A percentile compares a stretch with the other conserved stretches of the same genome.
Conservation (phyloP, 2,113 vertebrate genomes). For the Mustela lutreola region DNA sequence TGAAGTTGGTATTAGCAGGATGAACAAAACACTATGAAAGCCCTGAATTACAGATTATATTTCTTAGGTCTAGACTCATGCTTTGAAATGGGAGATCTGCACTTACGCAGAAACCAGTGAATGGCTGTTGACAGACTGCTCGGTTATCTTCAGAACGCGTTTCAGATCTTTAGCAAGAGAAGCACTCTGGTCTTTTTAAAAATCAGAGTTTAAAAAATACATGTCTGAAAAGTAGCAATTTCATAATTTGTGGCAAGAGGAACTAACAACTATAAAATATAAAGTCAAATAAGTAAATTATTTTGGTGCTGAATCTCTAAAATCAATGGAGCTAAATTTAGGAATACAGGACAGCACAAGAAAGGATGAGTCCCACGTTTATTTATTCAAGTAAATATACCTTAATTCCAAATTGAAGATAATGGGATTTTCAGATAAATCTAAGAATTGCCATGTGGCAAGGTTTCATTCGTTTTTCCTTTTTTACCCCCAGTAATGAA, state of each 20-base stretch:
- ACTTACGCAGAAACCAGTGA: neutral
- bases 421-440: neutral
- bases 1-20: neutral
- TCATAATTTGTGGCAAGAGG: neutral
- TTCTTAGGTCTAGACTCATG: neutral
- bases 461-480: neutral
- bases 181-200: neutral
- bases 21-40: neutral
- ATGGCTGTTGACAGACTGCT: neutral
- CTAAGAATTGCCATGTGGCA: neutral
- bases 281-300: neutral
- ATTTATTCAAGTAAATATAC: neutral
- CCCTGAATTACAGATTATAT: neutral
- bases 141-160: neutral
- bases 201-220: neutral
- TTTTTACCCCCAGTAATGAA: neutral
- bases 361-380: neutral
- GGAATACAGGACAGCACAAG: neutral
- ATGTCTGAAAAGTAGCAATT: neutral
- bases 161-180: neutral
- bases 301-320: neutral
- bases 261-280: neutral
- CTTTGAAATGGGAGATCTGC: neutral
- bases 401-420: neutral
- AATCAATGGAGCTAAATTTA: neutral